These are phyloP conservation scores for Dinothrombium tinctorium DNA, from an alignment of 1,140 invertebrate species.

Conservation along the genomic window DNA sequence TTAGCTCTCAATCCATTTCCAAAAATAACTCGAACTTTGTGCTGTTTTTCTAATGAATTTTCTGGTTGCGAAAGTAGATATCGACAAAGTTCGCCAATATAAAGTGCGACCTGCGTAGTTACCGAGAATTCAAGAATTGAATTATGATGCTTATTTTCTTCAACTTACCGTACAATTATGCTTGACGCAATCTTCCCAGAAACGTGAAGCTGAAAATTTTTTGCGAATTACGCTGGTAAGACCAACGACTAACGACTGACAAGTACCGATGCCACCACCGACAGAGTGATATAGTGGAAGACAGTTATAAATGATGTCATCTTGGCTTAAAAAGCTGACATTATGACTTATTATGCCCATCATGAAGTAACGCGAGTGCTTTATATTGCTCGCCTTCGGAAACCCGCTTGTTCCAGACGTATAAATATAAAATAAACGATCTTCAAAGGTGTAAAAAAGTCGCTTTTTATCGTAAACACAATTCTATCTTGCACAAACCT, in stretches of 20 bases:
- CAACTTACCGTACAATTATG: slow-evolving; percentile 25
- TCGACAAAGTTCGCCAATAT: slow-evolving; percentile 96
- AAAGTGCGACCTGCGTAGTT: slow-evolving; percentile 36
- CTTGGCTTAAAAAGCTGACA: slow-evolving; percentile 26
- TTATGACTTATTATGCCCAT: slow-evolving; percentile 9
- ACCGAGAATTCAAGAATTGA: no score
- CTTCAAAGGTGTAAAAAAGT: slow-evolving; percentile 2
- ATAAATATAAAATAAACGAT: slow-evolving; percentile 43
- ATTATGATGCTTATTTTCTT: background rate
- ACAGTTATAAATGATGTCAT: slow-evolving; percentile 33
- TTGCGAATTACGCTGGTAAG: slow-evolving; percentile 26
- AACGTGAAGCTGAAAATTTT: slow-evolving; percentile 33
- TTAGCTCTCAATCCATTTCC: slow-evolving; percentile 86
- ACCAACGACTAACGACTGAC: slow-evolving; percentile 26
- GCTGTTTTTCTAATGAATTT: slow-evolving; percentile 47
- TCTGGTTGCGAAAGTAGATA: slow-evolving; percentile 70
- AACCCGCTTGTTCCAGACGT: slow-evolving; percentile 77
- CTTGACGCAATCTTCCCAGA: slow-evolving; percentile 40
- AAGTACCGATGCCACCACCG: slow-evolving; percentile 27
- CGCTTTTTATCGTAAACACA: background rate
- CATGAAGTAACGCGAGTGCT: slow-evolving; percentile 6
- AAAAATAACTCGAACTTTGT: slow-evolving; percentile 61
- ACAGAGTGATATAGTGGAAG: slow-evolving; percentile 46
- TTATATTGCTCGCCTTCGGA: slow-evolving; percentile 60
- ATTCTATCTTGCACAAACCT: background rate